These are phyloP conservation scores for Bradypodion pumilum DNA, from an alignment of 2,797 vertebrate genomes.

Conservation along the genomic window DNA sequence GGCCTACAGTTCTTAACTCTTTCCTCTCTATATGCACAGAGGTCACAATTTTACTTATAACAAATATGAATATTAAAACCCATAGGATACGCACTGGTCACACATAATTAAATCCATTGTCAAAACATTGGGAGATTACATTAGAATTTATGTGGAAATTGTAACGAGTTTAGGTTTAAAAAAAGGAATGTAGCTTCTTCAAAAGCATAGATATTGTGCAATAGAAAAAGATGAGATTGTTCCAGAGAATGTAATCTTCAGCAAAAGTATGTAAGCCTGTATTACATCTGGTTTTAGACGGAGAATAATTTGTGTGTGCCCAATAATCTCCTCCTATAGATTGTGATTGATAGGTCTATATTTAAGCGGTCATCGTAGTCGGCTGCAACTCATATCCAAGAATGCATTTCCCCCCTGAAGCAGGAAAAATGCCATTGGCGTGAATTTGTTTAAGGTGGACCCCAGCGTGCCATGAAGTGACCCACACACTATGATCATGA, in stretches of 20 bases:
- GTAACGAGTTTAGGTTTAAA: neutral
- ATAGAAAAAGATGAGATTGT: neutral
- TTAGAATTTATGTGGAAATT: neutral
- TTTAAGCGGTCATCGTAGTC: too few relatives aligned
- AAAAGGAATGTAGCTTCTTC: neutral
- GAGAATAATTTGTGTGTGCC: neutral
- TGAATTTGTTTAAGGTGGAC: too few relatives aligned
- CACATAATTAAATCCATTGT: neutral
- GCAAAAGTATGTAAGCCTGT: neutral
- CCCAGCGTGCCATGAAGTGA: too few relatives aligned
- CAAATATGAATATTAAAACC: neutral
- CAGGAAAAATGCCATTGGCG: too few relatives aligned
- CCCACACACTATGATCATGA: too few relatives aligned
- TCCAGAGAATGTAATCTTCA: neutral
- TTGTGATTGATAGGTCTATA: neutral
- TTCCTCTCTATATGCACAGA: neutral
- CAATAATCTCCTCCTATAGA: neutral
- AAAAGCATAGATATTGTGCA: neutral
- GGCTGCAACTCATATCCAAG: too few relatives aligned
- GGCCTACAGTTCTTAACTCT: neutral
- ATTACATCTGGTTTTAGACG: neutral
- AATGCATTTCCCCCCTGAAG: too few relatives aligned
- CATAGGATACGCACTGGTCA: neutral
- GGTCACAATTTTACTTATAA: neutral
- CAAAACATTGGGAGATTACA: neutral